A percentile compares a stretch with the other conserved stretches of the same genome.
Evolutionary conservation across 2,113 vertebrate species (phyloP).

Genomic region (Orcinus orca): DNA sequence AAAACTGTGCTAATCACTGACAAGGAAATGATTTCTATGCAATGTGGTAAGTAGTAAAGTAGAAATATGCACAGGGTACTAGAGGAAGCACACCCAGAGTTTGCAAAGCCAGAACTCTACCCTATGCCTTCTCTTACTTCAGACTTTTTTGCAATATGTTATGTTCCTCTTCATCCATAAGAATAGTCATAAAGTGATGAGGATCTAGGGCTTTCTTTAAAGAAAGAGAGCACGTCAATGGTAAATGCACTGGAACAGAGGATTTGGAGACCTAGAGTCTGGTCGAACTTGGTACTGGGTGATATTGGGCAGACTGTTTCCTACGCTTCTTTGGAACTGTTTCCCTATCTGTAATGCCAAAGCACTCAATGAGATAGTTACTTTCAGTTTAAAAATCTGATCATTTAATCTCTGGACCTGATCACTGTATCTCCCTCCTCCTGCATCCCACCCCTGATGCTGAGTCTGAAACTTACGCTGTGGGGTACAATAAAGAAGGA

Average conservation of each 20-base stretch:
- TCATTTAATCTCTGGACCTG: neutral
- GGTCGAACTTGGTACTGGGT: neutral
- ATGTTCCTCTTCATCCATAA: neutral
- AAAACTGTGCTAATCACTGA: neutral
- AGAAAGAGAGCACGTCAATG: neutral
- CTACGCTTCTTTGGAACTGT: neutral
- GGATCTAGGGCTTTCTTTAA: neutral
- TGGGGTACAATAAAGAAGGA: neutral
- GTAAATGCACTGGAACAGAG: neutral
- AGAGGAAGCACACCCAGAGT: neutral
- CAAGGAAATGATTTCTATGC: neutral
- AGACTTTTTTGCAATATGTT: neutral
- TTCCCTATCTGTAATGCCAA: neutral
- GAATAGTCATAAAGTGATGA: neutral
- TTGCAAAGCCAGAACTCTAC: neutral
- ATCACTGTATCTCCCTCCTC: fast-evolving
- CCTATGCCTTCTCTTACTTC: neutral
- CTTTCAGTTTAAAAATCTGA: neutral
- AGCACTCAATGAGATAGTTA: neutral
- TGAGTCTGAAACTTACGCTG: neutral
- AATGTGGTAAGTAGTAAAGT: neutral
- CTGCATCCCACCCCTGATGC: fast-evolving
- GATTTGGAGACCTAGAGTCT: neutral
- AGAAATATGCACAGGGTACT: neutral
- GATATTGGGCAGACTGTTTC: neutral